Conservation (phyloP, 1,140 invertebrate species). For the Drosophila gunungcola region DNA sequence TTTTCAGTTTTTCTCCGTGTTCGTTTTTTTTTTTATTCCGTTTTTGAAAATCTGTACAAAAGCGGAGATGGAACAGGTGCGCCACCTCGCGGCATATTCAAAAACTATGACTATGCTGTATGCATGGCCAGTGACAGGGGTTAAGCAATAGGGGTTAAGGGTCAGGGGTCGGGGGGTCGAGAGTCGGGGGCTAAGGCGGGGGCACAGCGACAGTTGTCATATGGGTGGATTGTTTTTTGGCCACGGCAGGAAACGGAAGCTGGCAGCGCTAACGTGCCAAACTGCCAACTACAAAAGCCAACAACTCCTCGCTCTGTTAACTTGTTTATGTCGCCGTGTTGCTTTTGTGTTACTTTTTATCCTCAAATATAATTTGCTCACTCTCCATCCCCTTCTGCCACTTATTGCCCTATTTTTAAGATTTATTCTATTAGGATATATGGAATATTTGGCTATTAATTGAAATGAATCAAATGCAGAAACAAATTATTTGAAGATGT, state of each 20-base stretch:
- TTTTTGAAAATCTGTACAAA: conserved; percentile 58
- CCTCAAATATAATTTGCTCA: conserved; percentile 62
- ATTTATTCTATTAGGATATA: not conserved
- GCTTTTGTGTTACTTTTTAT: conserved; percentile 73
- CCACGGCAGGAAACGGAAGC: conserved; percentile 70
- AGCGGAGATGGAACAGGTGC: conserved; percentile 60
- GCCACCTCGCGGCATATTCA: conserved; percentile 65
- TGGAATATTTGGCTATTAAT: not conserved
- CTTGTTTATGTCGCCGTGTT: conserved; percentile 76
- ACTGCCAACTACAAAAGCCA: conserved; percentile 51
- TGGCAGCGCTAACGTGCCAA: conserved; percentile 65
- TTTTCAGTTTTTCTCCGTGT: not conserved
- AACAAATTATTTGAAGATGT: not conserved
- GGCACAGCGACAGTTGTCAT: conserved; percentile 70
- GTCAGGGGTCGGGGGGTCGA: not conserved
- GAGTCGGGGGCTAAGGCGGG: not conserved
- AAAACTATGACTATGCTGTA: conserved; percentile 50
- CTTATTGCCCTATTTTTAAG: not conserved
- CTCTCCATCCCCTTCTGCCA: not conserved
- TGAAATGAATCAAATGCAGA: not conserved
- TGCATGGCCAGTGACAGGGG: conserved; percentile 51
- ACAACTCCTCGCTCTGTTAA: conserved; percentile 64
- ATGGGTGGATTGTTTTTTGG: conserved; percentile 77
- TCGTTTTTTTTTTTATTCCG: conserved; percentile 21
- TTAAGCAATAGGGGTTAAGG: not conserved